A percentile compares a stretch with the other conserved stretches of the same genome.
These are phyloP conservation scores for Pygoscelis antarcticus DNA, from an alignment of 2,113 vertebrate species.

Conservation along the genomic window DNA sequence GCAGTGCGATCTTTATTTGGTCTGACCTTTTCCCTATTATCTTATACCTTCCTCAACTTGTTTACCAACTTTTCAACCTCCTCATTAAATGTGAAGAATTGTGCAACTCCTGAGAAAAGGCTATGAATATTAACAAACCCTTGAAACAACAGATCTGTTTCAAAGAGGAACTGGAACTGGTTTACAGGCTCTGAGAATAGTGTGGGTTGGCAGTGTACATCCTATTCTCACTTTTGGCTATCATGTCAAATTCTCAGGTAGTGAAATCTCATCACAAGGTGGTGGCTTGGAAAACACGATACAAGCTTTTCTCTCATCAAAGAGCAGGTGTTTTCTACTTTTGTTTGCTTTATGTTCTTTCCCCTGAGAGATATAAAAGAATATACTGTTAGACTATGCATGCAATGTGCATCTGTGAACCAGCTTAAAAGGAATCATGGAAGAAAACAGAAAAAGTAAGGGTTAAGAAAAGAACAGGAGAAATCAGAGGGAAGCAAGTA, in stretches of 20 bases:
- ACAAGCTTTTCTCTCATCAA: background rate
- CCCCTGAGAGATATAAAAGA: background rate
- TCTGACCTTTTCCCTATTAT: background rate
- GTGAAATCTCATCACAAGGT: background rate
- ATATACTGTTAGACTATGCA: background rate
- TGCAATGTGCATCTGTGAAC: background rate
- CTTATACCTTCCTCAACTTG: background rate
- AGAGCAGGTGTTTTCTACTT: background rate
- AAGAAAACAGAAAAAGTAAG: background rate
- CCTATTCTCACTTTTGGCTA: background rate
- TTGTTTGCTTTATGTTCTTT: background rate
- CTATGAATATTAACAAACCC: background rate
- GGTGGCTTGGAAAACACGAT: background rate
- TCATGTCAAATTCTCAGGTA: background rate
- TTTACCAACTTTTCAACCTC: background rate
- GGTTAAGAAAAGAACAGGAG: background rate
- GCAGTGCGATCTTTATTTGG: background rate
- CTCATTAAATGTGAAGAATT: background rate
- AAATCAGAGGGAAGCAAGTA: background rate
- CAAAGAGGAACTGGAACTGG: background rate
- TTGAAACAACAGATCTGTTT: background rate
- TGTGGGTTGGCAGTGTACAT: background rate
- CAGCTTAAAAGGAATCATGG: background rate
- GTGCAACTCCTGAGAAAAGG: background rate
- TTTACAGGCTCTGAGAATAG: background rate